Conservation (phyloP, 2,113 vertebrate genomes). For the Phainopepla nitens region DNA sequence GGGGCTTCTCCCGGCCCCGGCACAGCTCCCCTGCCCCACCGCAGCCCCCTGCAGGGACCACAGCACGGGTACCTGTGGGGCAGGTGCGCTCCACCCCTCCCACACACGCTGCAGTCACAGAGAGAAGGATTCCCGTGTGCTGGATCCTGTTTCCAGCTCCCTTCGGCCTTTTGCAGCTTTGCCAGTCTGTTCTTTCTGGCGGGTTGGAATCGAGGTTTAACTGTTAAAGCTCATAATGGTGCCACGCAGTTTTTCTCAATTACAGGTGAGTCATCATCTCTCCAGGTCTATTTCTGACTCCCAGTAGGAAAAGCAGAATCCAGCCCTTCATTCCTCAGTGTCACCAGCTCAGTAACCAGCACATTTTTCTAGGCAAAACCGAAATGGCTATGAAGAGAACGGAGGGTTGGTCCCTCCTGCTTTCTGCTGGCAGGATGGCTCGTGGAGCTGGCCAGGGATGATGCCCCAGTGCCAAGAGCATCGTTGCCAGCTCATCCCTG, state of each 20-base stretch:
- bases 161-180: background rate
- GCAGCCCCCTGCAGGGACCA: fast-evolving
- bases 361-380: background rate
- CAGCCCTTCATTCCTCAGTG: background rate
- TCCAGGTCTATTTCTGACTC: constrained; percentile 45
- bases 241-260: background rate
- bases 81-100: background rate
- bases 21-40: background rate
- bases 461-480: background rate
- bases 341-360: background rate
- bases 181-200: background rate
- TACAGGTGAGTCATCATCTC: constrained; percentile 54
- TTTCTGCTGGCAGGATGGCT: background rate
- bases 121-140: fast-evolving
- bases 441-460: background rate
- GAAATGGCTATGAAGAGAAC: fast-evolving
- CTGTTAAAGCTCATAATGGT: background rate
- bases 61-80: background rate
- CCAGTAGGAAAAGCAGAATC: background rate
- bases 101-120: fast-evolving
- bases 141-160: background rate
- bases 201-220: background rate
- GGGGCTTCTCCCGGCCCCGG: background rate
- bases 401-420: background rate
- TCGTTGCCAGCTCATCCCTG: background rate